phyloP scores from a whole-genome alignment of 2,888 invertebrate species.

The Melitaea athalia region DNA sequence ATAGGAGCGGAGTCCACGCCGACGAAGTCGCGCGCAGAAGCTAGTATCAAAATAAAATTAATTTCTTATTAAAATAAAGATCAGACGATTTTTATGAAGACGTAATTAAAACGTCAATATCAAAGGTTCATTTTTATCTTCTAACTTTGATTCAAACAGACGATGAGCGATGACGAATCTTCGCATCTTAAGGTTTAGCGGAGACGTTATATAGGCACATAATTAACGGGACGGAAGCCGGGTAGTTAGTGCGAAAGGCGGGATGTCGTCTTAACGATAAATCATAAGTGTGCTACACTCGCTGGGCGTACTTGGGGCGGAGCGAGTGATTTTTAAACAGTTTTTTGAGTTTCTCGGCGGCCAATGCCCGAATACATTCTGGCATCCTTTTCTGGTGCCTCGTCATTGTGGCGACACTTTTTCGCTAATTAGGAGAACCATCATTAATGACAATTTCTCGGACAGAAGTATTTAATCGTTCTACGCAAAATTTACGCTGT shows the following conservation, averaged over 20 bases:
- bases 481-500: neutral
- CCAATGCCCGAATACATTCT: conserved; percentile 75
- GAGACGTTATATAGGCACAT: conserved; percentile 60
- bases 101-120: conserved; percentile 24
- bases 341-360: conserved; percentile 76
- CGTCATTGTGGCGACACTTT: conserved; percentile 70
- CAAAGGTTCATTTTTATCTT: conserved; percentile 19
- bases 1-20: too few species aligned
- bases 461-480: conserved; percentile 52
- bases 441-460: conserved; percentile 70
- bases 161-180: conserved; percentile 54
- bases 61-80: conserved; percentile 10
- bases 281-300: conserved; percentile 78
- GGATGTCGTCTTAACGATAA: conserved; percentile 78
- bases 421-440: conserved; percentile 78
- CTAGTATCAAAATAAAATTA: too few species aligned
- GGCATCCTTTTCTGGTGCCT: conserved; percentile 75
- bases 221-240: conserved; percentile 76
- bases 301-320: conserved; percentile 77
- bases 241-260: conserved; percentile 76
- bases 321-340: conserved; percentile 80
- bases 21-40: too few species aligned
- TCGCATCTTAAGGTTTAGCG: conserved; percentile 67
- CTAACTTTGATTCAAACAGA: conserved; percentile 46
- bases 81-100: conserved; percentile 25